A percentile compares a stretch with the other conserved stretches of the same genome.
Conservation (phyloP, 2,888 invertebrate species). For the Acleris sparsana region DNA sequence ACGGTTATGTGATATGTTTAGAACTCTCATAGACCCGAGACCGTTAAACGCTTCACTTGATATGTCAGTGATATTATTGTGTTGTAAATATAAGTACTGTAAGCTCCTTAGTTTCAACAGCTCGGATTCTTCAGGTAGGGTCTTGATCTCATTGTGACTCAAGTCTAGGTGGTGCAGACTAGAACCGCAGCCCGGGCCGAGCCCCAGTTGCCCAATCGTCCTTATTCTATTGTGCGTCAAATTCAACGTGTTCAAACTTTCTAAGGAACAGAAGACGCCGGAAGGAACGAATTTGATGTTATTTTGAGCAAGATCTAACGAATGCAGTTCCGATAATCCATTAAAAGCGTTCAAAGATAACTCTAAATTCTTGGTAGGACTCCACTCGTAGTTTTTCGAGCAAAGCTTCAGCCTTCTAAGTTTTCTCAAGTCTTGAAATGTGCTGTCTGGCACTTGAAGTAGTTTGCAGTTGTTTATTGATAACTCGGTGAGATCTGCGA, state of each 20-base stretch:
- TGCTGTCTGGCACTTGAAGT: slow-evolving; percentile 88
- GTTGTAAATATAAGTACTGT: slow-evolving; percentile 90
- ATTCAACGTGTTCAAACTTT: slow-evolving; percentile 92
- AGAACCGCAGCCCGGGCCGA: slow-evolving; percentile 85
- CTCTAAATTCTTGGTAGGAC: slow-evolving; percentile 88
- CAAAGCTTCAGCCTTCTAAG: slow-evolving; percentile 90
- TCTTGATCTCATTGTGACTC: slow-evolving; percentile 90
- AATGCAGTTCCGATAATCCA: slow-evolving; percentile 91
- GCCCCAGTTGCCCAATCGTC: slow-evolving; percentile 90
- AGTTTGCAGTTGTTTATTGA: slow-evolving; percentile 91
- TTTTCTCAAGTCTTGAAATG: slow-evolving; percentile 91
- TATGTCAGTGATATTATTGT: slow-evolving; percentile 92
- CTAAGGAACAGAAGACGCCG: slow-evolving; percentile 90
- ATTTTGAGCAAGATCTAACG: slow-evolving; percentile 91
- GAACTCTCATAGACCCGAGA: slow-evolving; percentile 89
- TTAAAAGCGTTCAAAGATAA: slow-evolving; percentile 88
- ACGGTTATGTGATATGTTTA: slow-evolving; percentile 94
- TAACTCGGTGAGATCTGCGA: slow-evolving; percentile 89
- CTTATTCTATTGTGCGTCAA: slow-evolving; percentile 92
- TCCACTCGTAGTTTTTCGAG: slow-evolving; percentile 92
- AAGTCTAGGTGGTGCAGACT: slow-evolving; percentile 91
- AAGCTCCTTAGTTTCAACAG: slow-evolving; percentile 90
- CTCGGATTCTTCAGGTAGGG: slow-evolving; percentile 89
- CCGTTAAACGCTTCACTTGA: slow-evolving; percentile 91
- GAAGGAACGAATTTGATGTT: slow-evolving; percentile 92